phyloP scores from a whole-genome alignment of 2,888 invertebrate genomes.

The Eumerus sabulonum region DNA sequence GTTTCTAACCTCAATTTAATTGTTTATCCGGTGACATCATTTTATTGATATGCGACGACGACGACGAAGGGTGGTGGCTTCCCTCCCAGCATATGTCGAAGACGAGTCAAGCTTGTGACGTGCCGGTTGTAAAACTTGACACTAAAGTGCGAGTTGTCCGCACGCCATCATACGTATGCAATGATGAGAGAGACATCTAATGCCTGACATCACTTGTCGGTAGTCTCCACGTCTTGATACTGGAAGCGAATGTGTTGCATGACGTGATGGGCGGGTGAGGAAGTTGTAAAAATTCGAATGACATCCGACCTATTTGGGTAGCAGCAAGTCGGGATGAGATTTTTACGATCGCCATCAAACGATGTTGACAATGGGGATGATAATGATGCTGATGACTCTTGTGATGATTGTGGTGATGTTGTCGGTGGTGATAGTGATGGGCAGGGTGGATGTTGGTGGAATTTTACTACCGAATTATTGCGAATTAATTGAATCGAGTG shows the following conservation, averaged over 20 bases:
- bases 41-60: slow-evolving; percentile 72
- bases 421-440: slow-evolving; percentile 56
- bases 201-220: too few relatives aligned
- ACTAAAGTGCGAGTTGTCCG: slow-evolving; percentile 68
- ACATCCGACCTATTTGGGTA: slow-evolving; percentile 66
- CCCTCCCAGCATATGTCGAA: slow-evolving; percentile 63
- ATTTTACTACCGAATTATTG: slow-evolving; percentile 67
- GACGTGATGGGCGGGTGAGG: slow-evolving; percentile 56
- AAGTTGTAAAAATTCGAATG: slow-evolving; percentile 78
- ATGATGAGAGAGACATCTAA: too few relatives aligned
- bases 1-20: slow-evolving; percentile 79
- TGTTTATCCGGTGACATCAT: slow-evolving; percentile 80
- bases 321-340: slow-evolving; percentile 45
- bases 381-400: slow-evolving; percentile 61
- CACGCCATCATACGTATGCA: slow-evolving; percentile 41
- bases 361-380: slow-evolving; percentile 68
- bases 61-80: slow-evolving; percentile 21
- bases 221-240: too few relatives aligned
- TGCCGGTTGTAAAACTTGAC: slow-evolving; percentile 72
- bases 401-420: slow-evolving; percentile 56
- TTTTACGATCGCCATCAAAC: slow-evolving; percentile 68
- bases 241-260: slow-evolving; percentile 37
- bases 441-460: slow-evolving; percentile 53
- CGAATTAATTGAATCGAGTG: slow-evolving; percentile 68
- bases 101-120: slow-evolving; percentile 41